These are phyloP conservation scores for Nebria brevicollis DNA, from an alignment of 2,888 invertebrate species.

Conservation along the genomic window DNA sequence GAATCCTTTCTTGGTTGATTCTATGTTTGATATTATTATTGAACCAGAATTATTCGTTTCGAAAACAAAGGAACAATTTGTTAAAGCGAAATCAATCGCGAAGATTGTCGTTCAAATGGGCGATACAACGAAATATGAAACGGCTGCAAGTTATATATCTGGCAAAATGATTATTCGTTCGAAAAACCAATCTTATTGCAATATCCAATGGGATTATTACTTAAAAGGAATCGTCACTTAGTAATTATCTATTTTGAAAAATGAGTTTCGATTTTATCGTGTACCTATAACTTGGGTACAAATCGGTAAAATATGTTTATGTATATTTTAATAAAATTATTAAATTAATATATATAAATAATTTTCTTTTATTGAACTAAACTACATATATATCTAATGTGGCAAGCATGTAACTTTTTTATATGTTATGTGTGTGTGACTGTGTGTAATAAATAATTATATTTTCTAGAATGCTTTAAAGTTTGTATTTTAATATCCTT, in stretches of 20 bases:
- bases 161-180: conserved; percentile 52
- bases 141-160: conserved; percentile 46
- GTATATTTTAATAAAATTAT: not conserved
- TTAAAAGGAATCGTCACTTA: conserved; percentile 49
- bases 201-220: conserved; percentile 54
- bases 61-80: conserved; percentile 59
- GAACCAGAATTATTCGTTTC: conserved; percentile 63
- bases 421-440: no score
- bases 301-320: not conserved
- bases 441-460: no score
- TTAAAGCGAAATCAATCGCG: conserved; percentile 59
- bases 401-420: no score
- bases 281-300: not conserved
- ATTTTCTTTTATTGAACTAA: no score
- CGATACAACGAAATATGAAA: not conserved
- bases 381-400: no score
- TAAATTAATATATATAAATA: no score
- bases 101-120: conserved; percentile 51
- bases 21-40: conserved; percentile 60
- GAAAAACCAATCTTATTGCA: conserved; percentile 47
- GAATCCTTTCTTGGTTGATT: conserved; percentile 62
- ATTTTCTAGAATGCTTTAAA: no score
- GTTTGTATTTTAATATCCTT: no score
- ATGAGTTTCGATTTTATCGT: not conserved
- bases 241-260: not conserved